phyloP scores from a whole-genome alignment of 2,113 vertebrate genomes.

The Ptilorrhoa leucosticta region DNA sequence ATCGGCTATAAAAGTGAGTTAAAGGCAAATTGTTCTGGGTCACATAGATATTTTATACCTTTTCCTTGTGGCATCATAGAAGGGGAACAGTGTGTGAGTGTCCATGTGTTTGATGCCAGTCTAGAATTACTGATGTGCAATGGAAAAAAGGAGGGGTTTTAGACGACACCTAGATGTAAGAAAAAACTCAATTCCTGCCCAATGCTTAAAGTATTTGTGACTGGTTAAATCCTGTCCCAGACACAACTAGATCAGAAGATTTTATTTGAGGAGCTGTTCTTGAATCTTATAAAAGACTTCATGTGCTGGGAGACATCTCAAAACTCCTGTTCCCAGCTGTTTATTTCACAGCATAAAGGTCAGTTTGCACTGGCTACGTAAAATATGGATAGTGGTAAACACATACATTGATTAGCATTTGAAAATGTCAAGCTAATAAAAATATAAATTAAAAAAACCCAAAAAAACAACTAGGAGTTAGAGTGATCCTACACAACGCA shows the following conservation, averaged over 20 bases:
- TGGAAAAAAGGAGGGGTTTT: background rate
- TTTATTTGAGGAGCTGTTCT: constrained; percentile 8
- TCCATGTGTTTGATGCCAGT: background rate
- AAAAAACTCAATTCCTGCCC: constrained; percentile 17
- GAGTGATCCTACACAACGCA: background rate
- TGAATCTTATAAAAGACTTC: background rate
- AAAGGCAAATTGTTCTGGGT: background rate
- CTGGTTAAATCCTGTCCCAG: background rate
- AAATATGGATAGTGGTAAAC: background rate
- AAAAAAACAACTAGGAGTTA: background rate
- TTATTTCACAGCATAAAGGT: background rate
- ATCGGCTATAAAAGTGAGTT: background rate
- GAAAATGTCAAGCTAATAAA: background rate
- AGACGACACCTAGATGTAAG: background rate
- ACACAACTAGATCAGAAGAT: constrained; percentile 12
- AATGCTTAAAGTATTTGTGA: background rate
- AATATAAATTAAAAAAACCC: background rate
- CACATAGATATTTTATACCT: background rate
- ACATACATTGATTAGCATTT: background rate
- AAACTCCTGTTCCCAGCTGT: background rate
- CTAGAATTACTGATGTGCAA: background rate
- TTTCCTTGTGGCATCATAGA: background rate
- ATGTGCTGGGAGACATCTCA: background rate
- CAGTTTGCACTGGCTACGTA: background rate
- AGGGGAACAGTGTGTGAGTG: fast-evolving